These are phyloP conservation scores for Drosophila kanapiae DNA, from an alignment of 1,140 invertebrate genomes.

Conservation along the genomic window DNA sequence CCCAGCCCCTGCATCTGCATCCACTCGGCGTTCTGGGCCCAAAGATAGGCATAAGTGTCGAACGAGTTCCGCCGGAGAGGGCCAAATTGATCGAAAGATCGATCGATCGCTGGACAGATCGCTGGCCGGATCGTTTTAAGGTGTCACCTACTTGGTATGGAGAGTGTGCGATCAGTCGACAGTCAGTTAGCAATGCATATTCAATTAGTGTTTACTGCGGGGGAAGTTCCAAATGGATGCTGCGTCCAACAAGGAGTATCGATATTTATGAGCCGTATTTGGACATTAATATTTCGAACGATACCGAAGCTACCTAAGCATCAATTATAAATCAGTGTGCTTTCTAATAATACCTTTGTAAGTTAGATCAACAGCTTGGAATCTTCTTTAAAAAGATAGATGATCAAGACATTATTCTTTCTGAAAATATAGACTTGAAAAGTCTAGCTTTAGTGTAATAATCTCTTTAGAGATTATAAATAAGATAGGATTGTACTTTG, in stretches of 20 bases:
- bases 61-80: slow-evolving; percentile 55
- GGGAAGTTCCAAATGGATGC: slow-evolving; percentile 1
- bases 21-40: slow-evolving; percentile 39
- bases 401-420: no score
- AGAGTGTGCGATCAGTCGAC: slow-evolving; percentile 54
- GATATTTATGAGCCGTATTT: slow-evolving; percentile 3
- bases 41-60: slow-evolving; percentile 64
- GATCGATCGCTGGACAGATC: slow-evolving; percentile 16
- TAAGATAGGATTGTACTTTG: no score
- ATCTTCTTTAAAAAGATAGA: no score
- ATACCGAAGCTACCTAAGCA: neutral
- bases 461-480: no score
- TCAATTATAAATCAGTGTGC: neutral
- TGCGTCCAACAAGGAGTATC: slow-evolving; percentile 6
- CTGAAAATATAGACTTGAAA: no score
- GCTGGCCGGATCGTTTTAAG: slow-evolving; percentile 44
- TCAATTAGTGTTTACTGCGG: slow-evolving; percentile 37
- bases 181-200: slow-evolving; percentile 64
- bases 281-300: neutral
- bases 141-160: slow-evolving; percentile 74
- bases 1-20: slow-evolving; percentile 1
- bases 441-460: no score
- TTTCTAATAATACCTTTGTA: neutral
- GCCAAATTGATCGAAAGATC: slow-evolving; percentile 10
- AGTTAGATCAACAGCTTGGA: neutral